Evolutionary conservation across 2,113 vertebrate species (phyloP), one percentile per base, ranked within the genome.

Genomic region (Talpa occidentalis): DNA sequence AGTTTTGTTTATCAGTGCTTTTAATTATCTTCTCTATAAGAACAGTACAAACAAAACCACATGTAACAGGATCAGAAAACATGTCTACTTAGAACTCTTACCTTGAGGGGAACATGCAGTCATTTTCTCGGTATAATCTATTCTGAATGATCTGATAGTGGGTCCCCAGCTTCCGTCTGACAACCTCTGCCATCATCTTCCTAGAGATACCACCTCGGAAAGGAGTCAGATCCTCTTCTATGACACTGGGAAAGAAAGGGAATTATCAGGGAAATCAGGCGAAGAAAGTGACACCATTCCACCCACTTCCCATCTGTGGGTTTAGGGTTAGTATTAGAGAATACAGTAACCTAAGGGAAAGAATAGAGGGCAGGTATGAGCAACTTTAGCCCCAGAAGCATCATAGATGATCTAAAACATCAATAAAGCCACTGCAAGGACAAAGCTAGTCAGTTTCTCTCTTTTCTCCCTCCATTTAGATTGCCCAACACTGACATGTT

Each of bases 31-130:
- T 70, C 72, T 60, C 64, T 84, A 12, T 52, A 70, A 78, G n/a
- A 81, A 52, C 7, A 74, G 14, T 59, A 88, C 24, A 81, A 85
- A 26, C 40, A 73, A 88, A 37, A 30, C 32, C 49, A 22, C 10
- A 49, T 26, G 7, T 21, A 67, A 35, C 40, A 82, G 83, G 5
- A 12, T 72, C 15, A 67, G 70, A 92, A 82, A 35, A 79, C 4
- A 47, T 52, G 69, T 26, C 47, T 88, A 56, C 44, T 81, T 24
- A 32, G 11, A 80, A 70, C 80, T 93, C 98, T 97, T 95, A 99
- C 99, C 99, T 99, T 47, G 99, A 99, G 69, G 99, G 99, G 94
- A 99, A 99, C 99, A 99, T 99, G 92, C 99, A 99, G 96, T 98
- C 99, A 67, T 98, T 98, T 97, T 99, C 99, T 79, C 99, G 98